Base-by-base conservation (phyloP, 2,113 vertebrate genomes). In the Tupaia chinensis region DNA sequence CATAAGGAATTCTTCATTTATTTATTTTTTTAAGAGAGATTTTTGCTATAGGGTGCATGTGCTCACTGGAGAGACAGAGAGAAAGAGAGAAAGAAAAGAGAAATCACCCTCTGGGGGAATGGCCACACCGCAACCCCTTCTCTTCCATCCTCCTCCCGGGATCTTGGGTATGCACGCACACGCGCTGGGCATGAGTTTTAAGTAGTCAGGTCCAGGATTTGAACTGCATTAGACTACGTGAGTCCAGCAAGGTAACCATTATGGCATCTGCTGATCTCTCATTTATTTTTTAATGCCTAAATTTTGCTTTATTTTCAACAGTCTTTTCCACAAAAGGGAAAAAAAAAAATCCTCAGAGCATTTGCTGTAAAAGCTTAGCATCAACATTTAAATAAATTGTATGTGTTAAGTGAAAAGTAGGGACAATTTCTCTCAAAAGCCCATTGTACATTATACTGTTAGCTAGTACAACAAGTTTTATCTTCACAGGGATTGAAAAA, bases 371-470 rank as follows among this genome's bases (percentile, higher is more conserved):
- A 76, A 63, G 66, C 96, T 91, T 81, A 96, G 82, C 91, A 95
- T 80, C 95, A 97, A 97, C 77, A 94, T 96, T 97, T 95, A 97
- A 98, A 97, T 98, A 98, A 98, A 98, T 84, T 83, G 80, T 1
- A 85, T 25, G 76, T 65, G 87, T 91, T 91, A 95, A 91, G 14
- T 93, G 70, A 94, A 14, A 74, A 86, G 90, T 54, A 80, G 20
- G 66, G 44, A 76, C 25, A 83, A 87, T 73, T 69, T 81, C 54
- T 89, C 94, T 94, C 91, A 93, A 97, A 98, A 91, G 80, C 56
- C 74, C 94, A 93, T 80, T 97, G 81, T 69, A 92, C 60, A 93
- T 82, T 95, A 91, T 77, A 95, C 60, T 83, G 92, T 79, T 95
- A 93, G 87, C 56, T 95, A 97, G 92, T 72, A 60, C 93, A 88